Evolutionary conservation across 2,888 invertebrate species (phyloP).

Genomic region (Habroteleia sp.): DNA sequence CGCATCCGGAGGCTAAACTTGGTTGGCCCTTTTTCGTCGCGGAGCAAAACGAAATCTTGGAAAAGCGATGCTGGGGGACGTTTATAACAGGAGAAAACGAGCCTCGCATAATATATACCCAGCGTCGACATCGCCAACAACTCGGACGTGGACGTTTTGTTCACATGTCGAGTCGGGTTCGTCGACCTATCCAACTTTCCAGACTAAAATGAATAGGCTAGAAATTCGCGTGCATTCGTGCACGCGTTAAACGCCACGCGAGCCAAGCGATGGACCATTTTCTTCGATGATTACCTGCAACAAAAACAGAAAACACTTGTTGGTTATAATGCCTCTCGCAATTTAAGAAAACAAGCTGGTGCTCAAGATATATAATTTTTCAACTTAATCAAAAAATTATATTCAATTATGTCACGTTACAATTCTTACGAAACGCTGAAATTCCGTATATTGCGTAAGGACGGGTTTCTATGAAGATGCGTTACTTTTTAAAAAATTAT

Average conservation of each 20-base stretch:
- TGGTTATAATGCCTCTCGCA: no score
- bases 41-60: slow-evolving; percentile 58
- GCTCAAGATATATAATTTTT: no score
- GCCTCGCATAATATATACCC: slow-evolving; percentile 62
- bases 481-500: no score
- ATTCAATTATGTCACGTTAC: no score
- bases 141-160: slow-evolving; percentile 64
- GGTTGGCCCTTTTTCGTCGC: slow-evolving; percentile 60
- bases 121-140: slow-evolving; percentile 60
- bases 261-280: not conserved
- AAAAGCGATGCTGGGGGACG: slow-evolving; percentile 60
- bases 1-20: slow-evolving; percentile 58
- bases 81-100: slow-evolving; percentile 63
- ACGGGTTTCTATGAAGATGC: no score
- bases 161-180: slow-evolving; percentile 60
- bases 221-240: slow-evolving; percentile 51
- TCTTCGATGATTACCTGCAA: slow-evolving; percentile 33
- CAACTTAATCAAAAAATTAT: no score
- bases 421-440: no score
- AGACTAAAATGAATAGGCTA: slow-evolving; percentile 59
- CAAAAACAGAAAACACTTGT: no score
- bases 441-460: no score
- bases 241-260: slow-evolving; percentile 10
- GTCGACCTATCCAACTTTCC: slow-evolving; percentile 63
- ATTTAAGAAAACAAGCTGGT: no score